Evolutionary conservation across 2,113 vertebrate genomes (phyloP), one percentile per base, ranked within the genome.

Genomic region (Crotalus horridus): DNA sequence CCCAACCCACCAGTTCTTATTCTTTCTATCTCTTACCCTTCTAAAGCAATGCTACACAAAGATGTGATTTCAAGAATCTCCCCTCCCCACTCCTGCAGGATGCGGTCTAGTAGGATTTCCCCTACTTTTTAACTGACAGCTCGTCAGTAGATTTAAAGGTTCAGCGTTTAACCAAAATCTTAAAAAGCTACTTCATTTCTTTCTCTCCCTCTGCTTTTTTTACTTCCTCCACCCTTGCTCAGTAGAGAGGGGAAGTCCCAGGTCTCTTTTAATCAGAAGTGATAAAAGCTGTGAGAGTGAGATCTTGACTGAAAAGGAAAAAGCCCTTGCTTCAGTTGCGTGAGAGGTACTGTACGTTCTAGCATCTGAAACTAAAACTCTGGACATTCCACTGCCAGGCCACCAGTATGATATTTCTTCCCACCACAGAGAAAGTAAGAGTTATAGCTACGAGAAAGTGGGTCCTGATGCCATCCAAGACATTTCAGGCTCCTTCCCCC

Each of bases 61-160:
- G 26, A 55, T n/a, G 43, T 23, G 74, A 39, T 43, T 81, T 81
- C 33, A 81, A 61, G 21, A 55, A 43, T 12, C 24, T 46, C 64
- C 64, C 55, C 15, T 17, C 39, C 91, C 39, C 61, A n/a, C 12
- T n/a, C 29, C 4, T 69, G 64, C 64, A 74, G 61, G 53, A 64
- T 81, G 87, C 13, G 87, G 91, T 92, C 39, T 46, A 89, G 23
- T 61, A 92, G 61, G 87, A 56, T 56, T 88, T 89, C 61, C 91
- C 92, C 87, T 51, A 53, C 51, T 29, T 86, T 46, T 51, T 56
- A 86, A 56, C 55, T 61, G 88, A 59, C 29, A 85, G 29, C 85
- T 46, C 7, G 2, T 81, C 74, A 81, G 21, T 39, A 39, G 33
- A 20, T 39, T 33, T 20, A 81, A 39, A 39, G 0, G 53, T 81